These are phyloP conservation scores for Caracal caracal DNA, from an alignment of 2,113 vertebrate species.

Conservation along the genomic window DNA sequence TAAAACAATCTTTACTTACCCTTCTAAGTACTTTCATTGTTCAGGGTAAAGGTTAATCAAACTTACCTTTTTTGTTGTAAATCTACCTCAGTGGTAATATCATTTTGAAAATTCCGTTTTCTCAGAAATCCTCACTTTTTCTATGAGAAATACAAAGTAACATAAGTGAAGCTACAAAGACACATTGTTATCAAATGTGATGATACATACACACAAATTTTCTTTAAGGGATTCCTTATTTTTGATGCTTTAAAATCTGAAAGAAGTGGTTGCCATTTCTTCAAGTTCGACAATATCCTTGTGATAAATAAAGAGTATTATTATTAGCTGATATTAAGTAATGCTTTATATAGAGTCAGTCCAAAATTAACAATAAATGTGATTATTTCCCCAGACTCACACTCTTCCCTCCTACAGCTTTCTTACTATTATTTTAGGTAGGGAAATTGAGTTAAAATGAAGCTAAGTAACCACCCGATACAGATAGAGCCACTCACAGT, in stretches of 20 bases:
- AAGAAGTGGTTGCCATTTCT: background rate
- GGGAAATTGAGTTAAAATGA: background rate
- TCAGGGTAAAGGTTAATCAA: background rate
- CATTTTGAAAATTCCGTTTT: constrained; percentile 12
- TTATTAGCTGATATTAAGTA: background rate
- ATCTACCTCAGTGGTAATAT: background rate
- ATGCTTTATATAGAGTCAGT: background rate
- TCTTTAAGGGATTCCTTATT: background rate
- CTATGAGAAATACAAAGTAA: background rate
- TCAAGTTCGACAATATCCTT: background rate
- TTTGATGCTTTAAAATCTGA: constrained; percentile 30
- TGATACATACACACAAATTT: background rate
- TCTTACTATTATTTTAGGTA: constrained; percentile 28
- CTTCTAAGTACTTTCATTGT: constrained; percentile 40
- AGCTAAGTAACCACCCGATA: background rate
- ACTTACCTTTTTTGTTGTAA: background rate
- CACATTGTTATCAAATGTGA: background rate
- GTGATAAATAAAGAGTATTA: background rate
- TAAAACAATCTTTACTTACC: constrained; percentile 43
- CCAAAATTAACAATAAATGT: constrained; percentile 25
- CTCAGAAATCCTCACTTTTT: background rate
- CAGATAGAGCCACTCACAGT: background rate
- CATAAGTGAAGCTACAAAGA: background rate
- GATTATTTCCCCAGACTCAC: background rate
- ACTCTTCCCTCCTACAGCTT: background rate